These are phyloP conservation scores for Eupithecia pulchellata DNA, from an alignment of 2,888 invertebrate species.

Conservation along the genomic window DNA sequence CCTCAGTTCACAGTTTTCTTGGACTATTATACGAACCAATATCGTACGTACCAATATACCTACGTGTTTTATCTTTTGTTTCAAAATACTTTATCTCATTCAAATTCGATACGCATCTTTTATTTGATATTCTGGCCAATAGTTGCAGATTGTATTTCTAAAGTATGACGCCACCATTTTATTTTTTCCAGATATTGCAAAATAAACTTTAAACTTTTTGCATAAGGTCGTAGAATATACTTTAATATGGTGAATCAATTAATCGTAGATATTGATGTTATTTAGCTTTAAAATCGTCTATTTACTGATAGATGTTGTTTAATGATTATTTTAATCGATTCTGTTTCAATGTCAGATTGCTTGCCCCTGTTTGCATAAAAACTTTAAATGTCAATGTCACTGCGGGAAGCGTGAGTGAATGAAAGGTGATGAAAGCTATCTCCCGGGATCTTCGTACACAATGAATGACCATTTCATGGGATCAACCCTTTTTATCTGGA, in stretches of 20 bases:
- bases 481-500: constrained; percentile 18
- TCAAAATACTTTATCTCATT: constrained; percentile 44
- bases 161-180: constrained; percentile 19
- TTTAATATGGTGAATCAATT: not conserved
- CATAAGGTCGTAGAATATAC: not conserved
- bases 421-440: constrained; percentile 34
- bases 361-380: constrained; percentile 27
- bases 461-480: constrained; percentile 10
- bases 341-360: constrained; percentile 29
- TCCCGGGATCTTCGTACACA: constrained; percentile 33
- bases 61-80: constrained; percentile 35
- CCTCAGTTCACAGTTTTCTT: not conserved
- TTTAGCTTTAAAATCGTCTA: not conserved
- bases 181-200: not conserved
- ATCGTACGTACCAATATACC: no score
- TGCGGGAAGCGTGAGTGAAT: constrained; percentile 20
- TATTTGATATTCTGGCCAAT: constrained; percentile 38
- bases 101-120: constrained; percentile 39
- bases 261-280: not conserved
- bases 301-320: not conserved
- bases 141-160: constrained; percentile 29
- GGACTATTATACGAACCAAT: not conserved
- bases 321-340: not conserved
- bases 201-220: not conserved
- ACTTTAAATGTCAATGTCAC: constrained; percentile 38